Conservation (phyloP, 1,140 invertebrate species). For the Aethina tumida region DNA sequence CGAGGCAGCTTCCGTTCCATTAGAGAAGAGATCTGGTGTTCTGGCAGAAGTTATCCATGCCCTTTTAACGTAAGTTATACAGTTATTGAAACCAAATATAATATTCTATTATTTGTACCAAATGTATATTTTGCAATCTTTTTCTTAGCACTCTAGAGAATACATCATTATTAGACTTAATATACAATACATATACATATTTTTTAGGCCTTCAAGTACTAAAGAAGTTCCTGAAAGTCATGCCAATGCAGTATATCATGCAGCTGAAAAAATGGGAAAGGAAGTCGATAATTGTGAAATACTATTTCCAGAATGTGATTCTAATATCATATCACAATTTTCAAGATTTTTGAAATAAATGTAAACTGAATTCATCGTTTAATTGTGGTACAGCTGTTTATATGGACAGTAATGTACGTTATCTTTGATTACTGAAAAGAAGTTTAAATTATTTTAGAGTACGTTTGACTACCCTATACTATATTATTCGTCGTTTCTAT, state of each 20-base stretch:
- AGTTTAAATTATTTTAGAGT: no score
- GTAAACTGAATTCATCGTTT: no score
- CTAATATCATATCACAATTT: conserved; percentile 41
- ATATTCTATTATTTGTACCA: not conserved
- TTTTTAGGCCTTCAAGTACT: conserved; percentile 51
- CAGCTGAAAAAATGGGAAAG: conserved; percentile 52
- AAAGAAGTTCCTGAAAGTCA: conserved; percentile 49
- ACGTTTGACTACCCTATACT: no score
- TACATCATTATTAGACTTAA: no score
- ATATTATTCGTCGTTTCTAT: no score
- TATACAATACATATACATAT: no score
- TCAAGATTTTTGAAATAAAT: conserved; percentile 17
- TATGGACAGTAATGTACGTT: no score
- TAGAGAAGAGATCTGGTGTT: conserved; percentile 32
- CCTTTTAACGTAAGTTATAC: conserved; percentile 40
- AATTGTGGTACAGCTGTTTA: no score
- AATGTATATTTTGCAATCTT: no score
- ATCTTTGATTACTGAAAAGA: no score
- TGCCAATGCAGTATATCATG: conserved; percentile 57
- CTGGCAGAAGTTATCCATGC: conserved; percentile 42
- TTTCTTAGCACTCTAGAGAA: conserved; percentile 7
- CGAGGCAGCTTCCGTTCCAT: conserved; percentile 26
- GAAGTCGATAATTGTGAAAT: conserved; percentile 43
- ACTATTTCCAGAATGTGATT: conserved; percentile 53
- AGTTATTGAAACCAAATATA: no score